These are phyloP conservation scores for Zosterops borbonicus DNA, from an alignment of 2,113 vertebrate genomes.

Conservation along the genomic window DNA sequence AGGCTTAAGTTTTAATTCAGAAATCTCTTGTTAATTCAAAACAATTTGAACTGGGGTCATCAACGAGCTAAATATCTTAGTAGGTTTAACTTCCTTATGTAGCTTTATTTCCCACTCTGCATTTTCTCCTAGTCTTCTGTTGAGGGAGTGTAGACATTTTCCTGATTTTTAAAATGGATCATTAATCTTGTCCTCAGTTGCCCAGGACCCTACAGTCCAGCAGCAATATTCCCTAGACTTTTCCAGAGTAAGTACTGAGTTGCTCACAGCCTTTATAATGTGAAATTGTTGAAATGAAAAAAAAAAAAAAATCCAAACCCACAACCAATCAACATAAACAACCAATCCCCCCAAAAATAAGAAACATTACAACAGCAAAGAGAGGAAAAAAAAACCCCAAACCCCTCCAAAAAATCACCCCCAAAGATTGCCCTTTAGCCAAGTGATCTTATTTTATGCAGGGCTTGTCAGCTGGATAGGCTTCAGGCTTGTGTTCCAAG, in stretches of 20 bases:
- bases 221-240: neutral
- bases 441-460: neutral
- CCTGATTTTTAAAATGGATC: neutral
- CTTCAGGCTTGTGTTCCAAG: conserved; percentile 27
- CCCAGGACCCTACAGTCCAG: neutral
- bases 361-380: neutral
- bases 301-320: too few relatives aligned
- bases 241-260: neutral
- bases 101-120: neutral
- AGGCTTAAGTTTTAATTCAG: neutral
- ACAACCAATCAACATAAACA: neutral
- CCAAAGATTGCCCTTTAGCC: neutral
- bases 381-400: accelerated
- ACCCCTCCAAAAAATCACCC: too few relatives aligned
- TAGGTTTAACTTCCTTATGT: neutral
- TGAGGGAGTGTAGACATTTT: neutral
- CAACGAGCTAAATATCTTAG: neutral
- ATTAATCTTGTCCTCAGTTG: neutral
- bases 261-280: neutral
- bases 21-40: neutral
- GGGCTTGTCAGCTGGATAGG: neutral
- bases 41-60: neutral
- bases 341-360: neutral
- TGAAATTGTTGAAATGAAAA: neutral
- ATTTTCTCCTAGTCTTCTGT: neutral